A percentile compares a stretch with the other conserved stretches of the same genome.
Conservation (phyloP, 1,140 invertebrate species). For the Parapsyche elsis region DNA sequence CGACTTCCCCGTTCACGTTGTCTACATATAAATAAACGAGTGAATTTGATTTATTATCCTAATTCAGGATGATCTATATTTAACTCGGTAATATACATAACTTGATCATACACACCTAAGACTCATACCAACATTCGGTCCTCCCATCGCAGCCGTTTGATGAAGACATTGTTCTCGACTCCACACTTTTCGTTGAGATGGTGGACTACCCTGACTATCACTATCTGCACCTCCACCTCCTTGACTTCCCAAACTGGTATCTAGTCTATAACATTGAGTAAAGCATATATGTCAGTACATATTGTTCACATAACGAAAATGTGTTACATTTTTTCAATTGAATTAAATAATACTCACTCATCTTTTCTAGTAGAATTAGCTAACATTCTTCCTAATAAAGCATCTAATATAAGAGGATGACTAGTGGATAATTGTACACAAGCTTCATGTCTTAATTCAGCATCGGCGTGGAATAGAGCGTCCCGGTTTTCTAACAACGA, state of each 20-base stretch:
- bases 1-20: conserved; percentile 61
- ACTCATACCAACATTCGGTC: conserved; percentile 66
- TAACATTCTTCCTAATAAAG: conserved; percentile 66
- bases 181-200: conserved; percentile 68
- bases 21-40: conserved; percentile 55
- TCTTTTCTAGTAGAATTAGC: conserved; percentile 38
- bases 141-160: conserved; percentile 75
- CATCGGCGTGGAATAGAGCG: conserved; percentile 80
- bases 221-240: conserved; percentile 48
- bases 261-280: conserved; percentile 3
- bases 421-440: conserved; percentile 87
- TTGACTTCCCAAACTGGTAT: background rate
- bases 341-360: conserved; percentile 43
- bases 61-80: background rate
- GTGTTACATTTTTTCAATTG: background rate
- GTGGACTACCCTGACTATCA: conserved; percentile 59
- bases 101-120: conserved; percentile 59
- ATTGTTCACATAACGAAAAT: too few relatives aligned
- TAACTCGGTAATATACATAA: background rate
- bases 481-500: conserved; percentile 83
- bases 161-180: conserved; percentile 79
- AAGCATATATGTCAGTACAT: background rate
- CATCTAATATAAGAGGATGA: conserved; percentile 81
- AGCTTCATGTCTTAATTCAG: conserved; percentile 85
- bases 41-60: background rate